phyloP scores from a whole-genome alignment of 2,797 vertebrate species.

The Thaleichthys pacificus region DNA sequence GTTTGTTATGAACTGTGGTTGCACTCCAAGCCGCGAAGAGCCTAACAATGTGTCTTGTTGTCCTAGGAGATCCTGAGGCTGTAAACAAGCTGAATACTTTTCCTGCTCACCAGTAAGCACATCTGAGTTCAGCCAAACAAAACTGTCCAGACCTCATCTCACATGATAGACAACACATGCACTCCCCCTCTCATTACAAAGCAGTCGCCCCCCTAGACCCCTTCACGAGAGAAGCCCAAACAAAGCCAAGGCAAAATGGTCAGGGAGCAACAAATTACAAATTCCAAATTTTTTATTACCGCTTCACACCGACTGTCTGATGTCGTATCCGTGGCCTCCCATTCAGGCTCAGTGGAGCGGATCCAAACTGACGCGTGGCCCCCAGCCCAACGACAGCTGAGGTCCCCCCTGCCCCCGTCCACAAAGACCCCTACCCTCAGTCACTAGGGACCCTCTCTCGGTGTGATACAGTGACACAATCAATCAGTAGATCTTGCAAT shows the following conservation, averaged over 20 bases:
- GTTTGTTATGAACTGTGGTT: conserved; percentile 46
- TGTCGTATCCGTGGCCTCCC: conserved; percentile 47
- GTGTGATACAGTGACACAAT: conserved; percentile 67
- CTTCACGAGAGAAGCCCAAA: conserved; percentile 51
- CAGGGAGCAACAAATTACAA: conserved; percentile 50
- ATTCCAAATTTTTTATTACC: neutral
- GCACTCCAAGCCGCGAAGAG: conserved; percentile 43
- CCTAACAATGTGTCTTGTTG: conserved; percentile 42
- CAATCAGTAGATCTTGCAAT: conserved; percentile 76
- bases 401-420: conserved; percentile 29
- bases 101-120: conserved; percentile 14
- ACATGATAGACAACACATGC: conserved; percentile 46
- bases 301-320: conserved; percentile 43
- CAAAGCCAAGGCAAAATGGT: conserved; percentile 54
- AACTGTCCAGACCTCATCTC: conserved; percentile 24
- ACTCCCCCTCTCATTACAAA: conserved; percentile 64
- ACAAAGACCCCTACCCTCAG: conserved; percentile 16
- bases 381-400: conserved; percentile 62
- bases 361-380: conserved; percentile 60
- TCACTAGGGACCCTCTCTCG: conserved; percentile 55
- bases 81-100: conserved; percentile 36
- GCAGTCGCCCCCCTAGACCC: conserved; percentile 37
- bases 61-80: conserved; percentile 30
- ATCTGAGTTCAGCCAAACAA: conserved; percentile 42
- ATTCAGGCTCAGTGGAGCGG: conserved; percentile 62